Conservation (phyloP, 2,113 vertebrate species). For the Chlorodrepanis virens region DNA sequence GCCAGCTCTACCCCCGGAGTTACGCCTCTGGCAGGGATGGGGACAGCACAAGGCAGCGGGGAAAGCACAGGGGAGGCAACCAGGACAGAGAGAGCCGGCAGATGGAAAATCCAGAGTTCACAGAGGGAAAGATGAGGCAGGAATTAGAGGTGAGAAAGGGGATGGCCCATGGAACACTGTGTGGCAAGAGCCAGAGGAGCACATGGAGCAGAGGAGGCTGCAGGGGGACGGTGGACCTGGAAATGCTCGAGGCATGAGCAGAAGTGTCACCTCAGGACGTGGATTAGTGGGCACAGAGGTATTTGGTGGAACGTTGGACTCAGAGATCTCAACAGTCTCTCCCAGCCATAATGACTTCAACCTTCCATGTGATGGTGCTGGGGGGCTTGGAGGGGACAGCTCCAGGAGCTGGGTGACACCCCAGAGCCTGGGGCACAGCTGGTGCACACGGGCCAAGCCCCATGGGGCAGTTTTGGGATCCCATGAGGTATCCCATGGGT, state of each 20-base stretch:
- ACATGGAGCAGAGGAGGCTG: neutral
- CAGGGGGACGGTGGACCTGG: neutral
- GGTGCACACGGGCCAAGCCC: fast-evolving
- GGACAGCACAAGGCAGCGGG: neutral
- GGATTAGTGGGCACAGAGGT: fast-evolving
- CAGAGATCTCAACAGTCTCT: neutral
- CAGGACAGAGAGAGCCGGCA: fast-evolving
- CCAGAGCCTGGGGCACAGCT: neutral
- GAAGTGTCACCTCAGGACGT: neutral
- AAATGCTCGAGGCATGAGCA: neutral
- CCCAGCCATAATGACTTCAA: neutral
- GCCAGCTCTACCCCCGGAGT: neutral
- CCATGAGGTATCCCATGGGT: fast-evolving
- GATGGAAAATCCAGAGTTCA: neutral
- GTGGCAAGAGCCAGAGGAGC: neutral
- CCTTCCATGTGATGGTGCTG: neutral
- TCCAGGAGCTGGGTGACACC: neutral
- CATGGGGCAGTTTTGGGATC: fast-evolving
- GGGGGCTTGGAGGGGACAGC: too few species aligned
- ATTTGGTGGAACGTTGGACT: fast-evolving
- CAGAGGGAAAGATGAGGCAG: neutral
- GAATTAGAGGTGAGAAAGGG: neutral
- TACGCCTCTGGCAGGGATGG: neutral
- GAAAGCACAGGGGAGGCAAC: fast-evolving
- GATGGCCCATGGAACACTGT: fast-evolving